These are phyloP conservation scores for Netelia fuscicornis DNA, from an alignment of 2,888 invertebrate species.

Conservation along the genomic window DNA sequence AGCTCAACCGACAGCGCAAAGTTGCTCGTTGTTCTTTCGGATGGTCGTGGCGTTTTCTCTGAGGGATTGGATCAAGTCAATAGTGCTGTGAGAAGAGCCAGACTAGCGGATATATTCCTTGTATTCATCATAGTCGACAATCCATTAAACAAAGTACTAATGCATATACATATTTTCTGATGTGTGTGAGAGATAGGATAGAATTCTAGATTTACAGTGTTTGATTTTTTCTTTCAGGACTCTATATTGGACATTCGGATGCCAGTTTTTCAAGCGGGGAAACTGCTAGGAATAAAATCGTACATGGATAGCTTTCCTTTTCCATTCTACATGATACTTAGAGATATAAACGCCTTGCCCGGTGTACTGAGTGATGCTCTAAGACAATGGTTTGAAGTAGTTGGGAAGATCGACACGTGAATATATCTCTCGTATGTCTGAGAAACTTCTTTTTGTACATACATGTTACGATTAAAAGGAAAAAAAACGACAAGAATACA, in stretches of 20 bases:
- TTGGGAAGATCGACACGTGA: constrained; percentile 87
- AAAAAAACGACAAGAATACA: neutral
- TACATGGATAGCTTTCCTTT: constrained; percentile 99
- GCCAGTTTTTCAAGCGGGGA: constrained; percentile 89
- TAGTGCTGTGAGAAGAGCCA: constrained; percentile 92
- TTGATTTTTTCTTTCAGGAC: constrained; percentile 87
- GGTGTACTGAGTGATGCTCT: constrained; percentile 97
- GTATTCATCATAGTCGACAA: constrained; percentile 98
- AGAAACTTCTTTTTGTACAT: constrained; percentile 42
- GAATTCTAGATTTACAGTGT: constrained; percentile 11
- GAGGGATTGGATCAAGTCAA: constrained; percentile 93
- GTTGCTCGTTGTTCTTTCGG: constrained; percentile 96
- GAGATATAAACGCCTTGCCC: constrained; percentile 95
- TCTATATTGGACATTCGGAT: constrained; percentile 96
- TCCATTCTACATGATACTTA: constrained; percentile 97
- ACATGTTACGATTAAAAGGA: constrained; percentile 36
- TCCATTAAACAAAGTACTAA: constrained; percentile 92
- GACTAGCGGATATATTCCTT: constrained; percentile 94
- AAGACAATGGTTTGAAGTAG: constrained; percentile 99
- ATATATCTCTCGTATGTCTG: neutral
- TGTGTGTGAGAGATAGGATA: neutral
- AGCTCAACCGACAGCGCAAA: constrained; percentile 90
- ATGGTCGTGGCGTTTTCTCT: constrained; percentile 96
- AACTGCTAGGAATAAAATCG: constrained; percentile 88
- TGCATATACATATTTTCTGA: too few relatives aligned